Conservation (phyloP, 2,113 vertebrate species). For the Trachemys scripta region DNA sequence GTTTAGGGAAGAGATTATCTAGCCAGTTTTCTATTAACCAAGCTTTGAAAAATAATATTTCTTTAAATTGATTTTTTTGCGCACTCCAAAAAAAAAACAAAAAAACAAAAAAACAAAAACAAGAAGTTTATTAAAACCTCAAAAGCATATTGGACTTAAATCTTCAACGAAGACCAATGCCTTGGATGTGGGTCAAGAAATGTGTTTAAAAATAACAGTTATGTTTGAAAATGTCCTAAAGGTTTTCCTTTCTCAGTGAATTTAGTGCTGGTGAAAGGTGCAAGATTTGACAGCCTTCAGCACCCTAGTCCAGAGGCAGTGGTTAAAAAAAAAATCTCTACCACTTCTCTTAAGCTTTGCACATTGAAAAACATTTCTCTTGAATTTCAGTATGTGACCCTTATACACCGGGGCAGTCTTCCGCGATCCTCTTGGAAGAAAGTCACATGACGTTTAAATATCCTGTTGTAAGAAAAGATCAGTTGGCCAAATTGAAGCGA, state of each 20-base stretch:
- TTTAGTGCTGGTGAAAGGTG: accelerated
- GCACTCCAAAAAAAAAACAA: neutral
- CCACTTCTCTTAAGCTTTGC: neutral
- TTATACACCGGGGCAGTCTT: neutral
- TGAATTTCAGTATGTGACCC: neutral
- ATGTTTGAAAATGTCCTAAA: neutral
- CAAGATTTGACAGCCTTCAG: accelerated
- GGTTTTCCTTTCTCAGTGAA: neutral
- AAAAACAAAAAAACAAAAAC: neutral
- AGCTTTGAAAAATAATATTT: neutral
- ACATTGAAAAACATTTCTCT: neutral
- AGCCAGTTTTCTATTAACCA: neutral
- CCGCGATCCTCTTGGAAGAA: neutral
- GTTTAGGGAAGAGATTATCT: neutral
- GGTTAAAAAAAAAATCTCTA: neutral
- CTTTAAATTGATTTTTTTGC: neutral
- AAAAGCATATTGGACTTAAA: neutral
- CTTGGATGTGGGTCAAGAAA: neutral
- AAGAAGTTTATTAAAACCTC: neutral
- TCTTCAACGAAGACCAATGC: accelerated
- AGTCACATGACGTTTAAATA: neutral
- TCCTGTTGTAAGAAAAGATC: too few relatives aligned
- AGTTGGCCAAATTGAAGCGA: neutral
- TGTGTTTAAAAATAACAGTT: neutral
- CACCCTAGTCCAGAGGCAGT: neutral